Evolutionary conservation across 1,140 invertebrate genomes (phyloP).

Genomic region (Oscheius sp.): DNA sequence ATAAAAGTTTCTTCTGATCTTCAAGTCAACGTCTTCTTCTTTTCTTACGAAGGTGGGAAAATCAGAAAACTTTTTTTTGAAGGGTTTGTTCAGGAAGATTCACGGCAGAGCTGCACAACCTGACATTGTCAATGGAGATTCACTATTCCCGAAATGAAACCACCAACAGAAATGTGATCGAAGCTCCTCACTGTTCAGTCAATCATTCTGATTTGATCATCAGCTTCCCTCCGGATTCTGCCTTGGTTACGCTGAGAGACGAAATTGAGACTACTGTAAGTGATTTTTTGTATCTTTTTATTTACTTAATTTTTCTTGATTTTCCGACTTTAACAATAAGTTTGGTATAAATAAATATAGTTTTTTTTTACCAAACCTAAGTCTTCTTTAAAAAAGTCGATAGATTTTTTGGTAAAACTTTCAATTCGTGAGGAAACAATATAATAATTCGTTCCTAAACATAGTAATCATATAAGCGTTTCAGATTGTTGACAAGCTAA

Average conservation of each 20-base stretch:
- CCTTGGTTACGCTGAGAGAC: not conserved
- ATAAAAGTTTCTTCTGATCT: not conserved
- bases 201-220: conserved; percentile 13
- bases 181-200: conserved; percentile 12
- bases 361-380: no score
- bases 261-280: not conserved
- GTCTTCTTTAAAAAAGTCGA: no score
- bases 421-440: no score
- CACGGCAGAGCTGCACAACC: not conserved
- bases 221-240: conserved; percentile 12
- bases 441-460: no score
- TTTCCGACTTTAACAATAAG: no score
- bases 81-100: not conserved
- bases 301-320: no score
- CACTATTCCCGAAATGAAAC: not conserved
- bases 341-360: no score
- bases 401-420: no score
- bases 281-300: no score
- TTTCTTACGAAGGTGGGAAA: conserved; percentile 7
- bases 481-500: conserved; percentile 7
- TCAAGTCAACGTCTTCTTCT: conserved; percentile 8
- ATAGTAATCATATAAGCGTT: no score
- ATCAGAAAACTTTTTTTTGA: not conserved
- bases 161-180: not conserved
- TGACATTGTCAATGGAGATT: not conserved